Evolutionary conservation across 2,113 vertebrate genomes (phyloP), one percentile per base, ranked within the genome.

Genomic region (Gasterosteus aculeatus): DNA sequence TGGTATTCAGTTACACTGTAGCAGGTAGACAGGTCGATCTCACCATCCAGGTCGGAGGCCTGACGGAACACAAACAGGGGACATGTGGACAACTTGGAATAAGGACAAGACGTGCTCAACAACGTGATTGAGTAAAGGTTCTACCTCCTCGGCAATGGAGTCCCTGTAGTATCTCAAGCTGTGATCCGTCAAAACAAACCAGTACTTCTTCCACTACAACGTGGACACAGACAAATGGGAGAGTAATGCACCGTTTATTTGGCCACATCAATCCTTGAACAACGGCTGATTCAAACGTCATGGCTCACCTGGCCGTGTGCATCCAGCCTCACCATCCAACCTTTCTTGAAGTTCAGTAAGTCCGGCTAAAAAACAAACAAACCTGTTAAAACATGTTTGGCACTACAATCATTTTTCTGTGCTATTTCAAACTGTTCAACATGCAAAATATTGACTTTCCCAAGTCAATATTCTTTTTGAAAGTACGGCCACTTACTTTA

Each of bases 271-370:
- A 38, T 38, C 5, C 5, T 38, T 38, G 1, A 5, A 38, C 7
- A 38, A 38, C 5, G 3, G 3, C 3, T 31, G 38, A 26, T 31
- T 14, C 29, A 54, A 0, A 49, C 33, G 29, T 67, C 11, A 65
- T 29, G 1, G 18, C 15, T 7, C 88, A 95, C 95, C 93, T 95
- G 94, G 31, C 92, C 89, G 86, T 94, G 91, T 35, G 93, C 92
- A 71, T 95, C 94, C 59, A 95, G 88, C 70, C 94, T 95, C 78
- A 95, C 94, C 95, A 95, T 95, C 95, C 95, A 95, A 18, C 95
- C 95, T 84, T 95, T 95, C 88, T 95, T 95, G 85, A 95, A 95
- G 85, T 95, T 95, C 69, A 95, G 85, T 75, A 95, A 77, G 85
- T 95, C 95, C 1, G 95, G 95, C 95, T 95, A 59, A 14, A 71